These are phyloP conservation scores for Yponomeuta malinellus DNA, from an alignment of 2,888 invertebrate species.

Conservation along the genomic window DNA sequence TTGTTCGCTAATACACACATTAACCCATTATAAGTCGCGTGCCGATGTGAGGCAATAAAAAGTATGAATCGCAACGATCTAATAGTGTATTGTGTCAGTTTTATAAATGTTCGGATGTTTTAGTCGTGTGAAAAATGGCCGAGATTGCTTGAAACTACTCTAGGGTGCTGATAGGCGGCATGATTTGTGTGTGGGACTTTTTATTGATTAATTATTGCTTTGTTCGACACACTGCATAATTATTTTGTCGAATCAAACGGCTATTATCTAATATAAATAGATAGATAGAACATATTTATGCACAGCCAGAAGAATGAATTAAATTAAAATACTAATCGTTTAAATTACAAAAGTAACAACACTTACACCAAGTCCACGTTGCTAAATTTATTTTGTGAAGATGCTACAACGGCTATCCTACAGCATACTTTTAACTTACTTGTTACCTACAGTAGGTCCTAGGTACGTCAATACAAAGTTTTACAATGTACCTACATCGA, in stretches of 20 bases:
- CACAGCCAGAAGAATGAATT: too few relatives aligned
- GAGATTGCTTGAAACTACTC: constrained; percentile 2
- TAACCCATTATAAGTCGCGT: constrained; percentile 72
- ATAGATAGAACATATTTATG: too few relatives aligned
- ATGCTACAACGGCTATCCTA: too few relatives aligned
- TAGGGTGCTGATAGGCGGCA: constrained; percentile 2
- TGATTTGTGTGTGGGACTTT: constrained; percentile 11
- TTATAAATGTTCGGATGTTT: constrained; percentile 10
- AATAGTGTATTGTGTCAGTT: neutral
- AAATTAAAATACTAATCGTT: too few relatives aligned
- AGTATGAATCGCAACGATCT: constrained; percentile 3
- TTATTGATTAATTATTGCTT: neutral
- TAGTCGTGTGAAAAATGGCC: constrained; percentile 1
- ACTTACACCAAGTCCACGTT: too few relatives aligned
- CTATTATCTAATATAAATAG: too few relatives aligned
- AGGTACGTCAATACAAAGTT: too few relatives aligned
- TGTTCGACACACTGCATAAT: neutral
- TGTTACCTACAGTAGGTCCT: too few relatives aligned
- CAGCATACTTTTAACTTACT: too few relatives aligned
- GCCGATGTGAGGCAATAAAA: constrained; percentile 30
- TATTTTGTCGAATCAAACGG: neutral
- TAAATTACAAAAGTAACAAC: too few relatives aligned
- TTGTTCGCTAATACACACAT: constrained; percentile 70
- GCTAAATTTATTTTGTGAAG: too few relatives aligned
- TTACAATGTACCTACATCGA: too few relatives aligned